phyloP scores from a whole-genome alignment of 1,140 invertebrate species.

The Sycophila sp. region DNA sequence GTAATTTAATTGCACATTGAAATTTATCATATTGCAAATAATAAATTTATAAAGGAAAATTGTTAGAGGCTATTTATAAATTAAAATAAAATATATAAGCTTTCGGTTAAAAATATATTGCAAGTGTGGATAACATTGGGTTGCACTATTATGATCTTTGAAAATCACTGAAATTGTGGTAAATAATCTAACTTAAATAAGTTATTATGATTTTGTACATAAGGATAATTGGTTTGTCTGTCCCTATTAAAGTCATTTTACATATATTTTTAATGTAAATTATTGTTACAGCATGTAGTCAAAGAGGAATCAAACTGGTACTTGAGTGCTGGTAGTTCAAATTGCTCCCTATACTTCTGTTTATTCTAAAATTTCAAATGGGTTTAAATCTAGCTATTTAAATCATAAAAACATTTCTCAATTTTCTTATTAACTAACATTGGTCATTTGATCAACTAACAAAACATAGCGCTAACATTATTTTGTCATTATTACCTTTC shows the following conservation, averaged over 20 bases:
- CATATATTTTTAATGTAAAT: conserved; percentile 54
- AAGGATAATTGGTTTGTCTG: conserved; percentile 5
- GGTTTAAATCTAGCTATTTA: conserved; percentile 29
- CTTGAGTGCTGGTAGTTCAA: conserved; percentile 47
- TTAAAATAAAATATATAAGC: conserved; percentile 20
- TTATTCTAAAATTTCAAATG: conserved; percentile 34
- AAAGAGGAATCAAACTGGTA: conserved; percentile 53
- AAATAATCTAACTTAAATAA: conserved; percentile 30
- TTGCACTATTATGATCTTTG: conserved; percentile 28
- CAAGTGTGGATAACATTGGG: conserved; percentile 33
- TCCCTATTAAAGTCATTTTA: conserved; percentile 34
- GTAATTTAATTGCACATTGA: conserved; percentile 32
- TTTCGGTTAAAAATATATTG: conserved; percentile 37
- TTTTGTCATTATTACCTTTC: background rate
- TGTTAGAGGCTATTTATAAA: background rate
- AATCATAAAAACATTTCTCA: conserved; percentile 26
- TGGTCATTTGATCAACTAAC: background rate
- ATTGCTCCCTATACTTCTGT: conserved; percentile 34
- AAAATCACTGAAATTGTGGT: conserved; percentile 23
- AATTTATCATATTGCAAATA: conserved; percentile 21
- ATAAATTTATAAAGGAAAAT: conserved; percentile 5
- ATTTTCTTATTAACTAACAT: conserved; percentile 1
- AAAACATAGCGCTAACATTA: conserved; percentile 14
- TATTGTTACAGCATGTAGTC: conserved; percentile 65
- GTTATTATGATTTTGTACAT: conserved; percentile 31